phyloP scores from a whole-genome alignment of 1,140 invertebrate genomes.

The Oryzaephilus surinamensis region DNA sequence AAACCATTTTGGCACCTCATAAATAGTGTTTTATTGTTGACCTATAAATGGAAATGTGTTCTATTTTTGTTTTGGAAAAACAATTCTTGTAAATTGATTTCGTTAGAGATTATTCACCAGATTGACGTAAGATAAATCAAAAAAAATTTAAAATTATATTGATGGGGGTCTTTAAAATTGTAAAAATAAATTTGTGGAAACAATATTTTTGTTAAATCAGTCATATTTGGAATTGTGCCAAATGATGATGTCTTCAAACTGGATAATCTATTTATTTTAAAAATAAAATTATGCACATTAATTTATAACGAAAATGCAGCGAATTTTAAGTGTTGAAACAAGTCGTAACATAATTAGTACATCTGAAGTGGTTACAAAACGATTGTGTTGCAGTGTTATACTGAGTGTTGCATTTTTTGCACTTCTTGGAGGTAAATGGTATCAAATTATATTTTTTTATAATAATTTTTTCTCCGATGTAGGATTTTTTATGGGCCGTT shows the following conservation, averaged over 20 bases:
- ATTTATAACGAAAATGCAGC: conserved; percentile 16
- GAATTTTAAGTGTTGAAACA: conserved; percentile 20
- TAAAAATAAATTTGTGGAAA: neutral
- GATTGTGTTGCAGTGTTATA: conserved; percentile 41
- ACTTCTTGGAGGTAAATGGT: conserved; percentile 34
- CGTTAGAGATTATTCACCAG: neutral
- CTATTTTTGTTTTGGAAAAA: conserved; percentile 5
- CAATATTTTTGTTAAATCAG: neutral
- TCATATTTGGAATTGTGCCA: neutral
- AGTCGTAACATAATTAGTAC: conserved; percentile 13
- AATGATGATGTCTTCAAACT: conserved; percentile 2
- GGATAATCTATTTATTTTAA: neutral
- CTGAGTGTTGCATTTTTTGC: conserved; percentile 40
- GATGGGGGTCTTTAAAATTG: too few species aligned
- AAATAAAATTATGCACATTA: neutral
- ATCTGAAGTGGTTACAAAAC: conserved; percentile 41
- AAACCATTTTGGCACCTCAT: too few species aligned
- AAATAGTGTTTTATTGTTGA: too few species aligned
- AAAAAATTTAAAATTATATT: neutral
- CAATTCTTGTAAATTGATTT: neutral
- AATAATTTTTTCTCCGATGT: conserved; percentile 6
- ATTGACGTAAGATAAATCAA: neutral
- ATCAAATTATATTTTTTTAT: neutral
- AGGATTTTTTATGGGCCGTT: neutral
- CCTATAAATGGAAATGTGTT: conserved; percentile 4